Evolutionary conservation across 2,797 vertebrate genomes (phyloP).

Genomic region (Picus viridis): DNA sequence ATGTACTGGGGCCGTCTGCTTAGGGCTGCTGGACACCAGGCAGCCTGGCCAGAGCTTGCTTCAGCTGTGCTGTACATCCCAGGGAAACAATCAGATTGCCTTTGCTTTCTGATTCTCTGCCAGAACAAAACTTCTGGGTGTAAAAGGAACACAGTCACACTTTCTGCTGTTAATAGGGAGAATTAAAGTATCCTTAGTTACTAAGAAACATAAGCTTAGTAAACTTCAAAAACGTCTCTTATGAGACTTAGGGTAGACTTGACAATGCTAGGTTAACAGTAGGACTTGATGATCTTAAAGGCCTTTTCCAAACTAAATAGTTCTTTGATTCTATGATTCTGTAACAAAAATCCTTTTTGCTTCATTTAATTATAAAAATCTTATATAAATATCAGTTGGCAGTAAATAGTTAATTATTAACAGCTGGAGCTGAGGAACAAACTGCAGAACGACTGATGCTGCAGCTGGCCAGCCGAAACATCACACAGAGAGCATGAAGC

Average conservation of each 20-base stretch:
- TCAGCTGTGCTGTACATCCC: background rate
- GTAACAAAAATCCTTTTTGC: background rate
- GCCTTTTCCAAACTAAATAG: background rate
- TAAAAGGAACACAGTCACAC: background rate
- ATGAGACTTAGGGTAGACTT: background rate
- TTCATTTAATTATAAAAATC: background rate
- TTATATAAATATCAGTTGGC: background rate
- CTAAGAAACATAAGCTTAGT: background rate
- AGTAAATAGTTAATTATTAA: conserved; percentile 5
- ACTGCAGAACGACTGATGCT: background rate
- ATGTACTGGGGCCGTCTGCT: background rate
- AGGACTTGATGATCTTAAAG: background rate
- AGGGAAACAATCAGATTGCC: background rate
- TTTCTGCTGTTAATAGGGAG: background rate
- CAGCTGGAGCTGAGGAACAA: conserved; percentile 48
- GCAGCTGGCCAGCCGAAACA: background rate
- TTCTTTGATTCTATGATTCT: background rate
- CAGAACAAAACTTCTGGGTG: background rate
- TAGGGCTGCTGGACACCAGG: background rate
- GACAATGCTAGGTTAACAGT: background rate
- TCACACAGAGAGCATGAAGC: conserved; percentile 54
- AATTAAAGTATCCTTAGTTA: background rate
- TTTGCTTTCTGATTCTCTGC: background rate
- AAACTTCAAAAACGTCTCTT: background rate
- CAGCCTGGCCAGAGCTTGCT: background rate